A percentile compares a stretch with the other conserved stretches of the same genome.
Evolutionary conservation across 2,888 invertebrate genomes (phyloP).

Genomic region (Drosophila nigricruria): DNA sequence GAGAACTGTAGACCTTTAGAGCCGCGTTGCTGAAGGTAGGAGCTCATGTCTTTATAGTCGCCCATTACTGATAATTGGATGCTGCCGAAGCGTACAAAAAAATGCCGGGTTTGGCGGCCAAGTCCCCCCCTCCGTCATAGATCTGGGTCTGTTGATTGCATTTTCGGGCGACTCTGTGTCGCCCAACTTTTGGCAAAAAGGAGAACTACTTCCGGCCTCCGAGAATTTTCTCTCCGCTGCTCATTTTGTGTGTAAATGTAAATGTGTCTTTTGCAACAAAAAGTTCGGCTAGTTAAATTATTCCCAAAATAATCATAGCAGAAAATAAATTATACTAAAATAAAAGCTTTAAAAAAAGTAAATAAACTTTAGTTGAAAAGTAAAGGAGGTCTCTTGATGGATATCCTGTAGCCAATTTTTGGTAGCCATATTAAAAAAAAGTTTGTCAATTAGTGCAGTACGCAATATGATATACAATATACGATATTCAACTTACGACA

Average conservation of each 20-base stretch:
- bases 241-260: constrained; percentile 1
- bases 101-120: constrained; percentile 49
- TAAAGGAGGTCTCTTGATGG: not conserved
- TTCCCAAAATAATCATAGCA: constrained; percentile 61
- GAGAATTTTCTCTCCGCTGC: constrained; percentile 25
- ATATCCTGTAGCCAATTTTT: not conserved
- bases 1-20: not conserved
- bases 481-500: not conserved
- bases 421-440: not conserved
- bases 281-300: constrained; percentile 72
- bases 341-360: constrained; percentile 16
- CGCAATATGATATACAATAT: not conserved
- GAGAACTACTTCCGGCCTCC: constrained; percentile 62
- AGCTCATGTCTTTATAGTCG: constrained; percentile 19
- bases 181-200: constrained; percentile 61
- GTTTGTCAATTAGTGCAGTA: not conserved
- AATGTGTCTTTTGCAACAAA: constrained; percentile 39
- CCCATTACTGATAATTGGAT: constrained; percentile 43
- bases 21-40: constrained; percentile 4
- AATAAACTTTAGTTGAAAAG: not conserved
- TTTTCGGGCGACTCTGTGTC: constrained; percentile 70
- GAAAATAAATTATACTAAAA: constrained; percentile 28
- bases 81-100: constrained; percentile 1
- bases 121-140: constrained; percentile 44
- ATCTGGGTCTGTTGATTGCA: constrained; percentile 76